Base-by-base conservation (phyloP, 2,797 vertebrate genomes). In the Trematomus bernacchii region DNA sequence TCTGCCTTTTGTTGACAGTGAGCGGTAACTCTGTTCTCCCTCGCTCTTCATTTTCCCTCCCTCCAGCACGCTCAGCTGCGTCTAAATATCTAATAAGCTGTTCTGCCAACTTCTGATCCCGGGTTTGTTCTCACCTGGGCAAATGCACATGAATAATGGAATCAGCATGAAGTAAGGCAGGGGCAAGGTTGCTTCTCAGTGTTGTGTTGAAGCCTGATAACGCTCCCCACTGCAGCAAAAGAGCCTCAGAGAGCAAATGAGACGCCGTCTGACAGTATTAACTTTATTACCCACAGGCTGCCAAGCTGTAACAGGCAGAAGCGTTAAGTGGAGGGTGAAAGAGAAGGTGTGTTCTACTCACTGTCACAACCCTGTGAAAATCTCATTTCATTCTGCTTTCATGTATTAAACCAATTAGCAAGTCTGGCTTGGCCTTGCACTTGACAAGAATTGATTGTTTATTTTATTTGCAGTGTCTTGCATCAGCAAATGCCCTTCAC, bases 121-220 rank as follows among this genome's bases (percentile, higher is more conserved):
- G 44, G 79, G 88, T 93, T 93, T 93, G 91, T 94, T 93, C 90
- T 93, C 92, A 92, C 91, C 93, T 90, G 90, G 86, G 93, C 83
- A 93, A 93, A 93, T 88, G 90, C 88, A 85, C 89, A 92, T 94
- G 76, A 93, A 94, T 95, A 93, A 95, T 94, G 84, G 81, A 94
- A 77, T 71, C 62, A 0, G 72, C 66, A 14, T 75, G 61, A 80
- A 85, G 81, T 77, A 85, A 88, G 72, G 76, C 76, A 78, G 79
- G 73, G 76, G 77, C 64, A 80, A 59, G 68, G 85, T 44, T 79
- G 63, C 79, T 54, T 67, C 69, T 69, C 82, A 72, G 76, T 82
- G 85, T 86, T 92, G 90, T 93, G 91, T 78, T 84, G 74, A 76
- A 78, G 78, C 77, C 65, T 63, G 93, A 93, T 93, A 94, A 94